Conservation (phyloP, 2,113 vertebrate genomes). For the Hemiprocne comata region DNA sequence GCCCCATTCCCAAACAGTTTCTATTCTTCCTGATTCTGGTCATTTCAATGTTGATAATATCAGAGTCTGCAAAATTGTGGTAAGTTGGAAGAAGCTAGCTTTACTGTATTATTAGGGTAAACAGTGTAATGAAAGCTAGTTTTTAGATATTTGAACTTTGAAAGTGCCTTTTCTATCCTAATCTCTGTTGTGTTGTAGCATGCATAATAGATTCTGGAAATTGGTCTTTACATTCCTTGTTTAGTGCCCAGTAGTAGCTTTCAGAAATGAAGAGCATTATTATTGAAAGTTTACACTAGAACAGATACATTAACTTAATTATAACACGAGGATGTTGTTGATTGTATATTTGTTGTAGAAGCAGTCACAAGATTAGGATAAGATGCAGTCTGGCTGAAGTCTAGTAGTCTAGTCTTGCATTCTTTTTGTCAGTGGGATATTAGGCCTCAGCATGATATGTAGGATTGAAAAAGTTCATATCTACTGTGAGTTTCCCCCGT, state of each 20-base stretch:
- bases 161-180: background rate
- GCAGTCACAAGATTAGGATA: background rate
- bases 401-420: fast-evolving
- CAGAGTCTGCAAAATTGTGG: constrained; percentile 98
- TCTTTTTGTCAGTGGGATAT: background rate
- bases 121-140: background rate
- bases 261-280: background rate
- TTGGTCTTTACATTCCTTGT: background rate
- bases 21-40: constrained; percentile 91
- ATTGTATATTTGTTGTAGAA: background rate
- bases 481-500: background rate
- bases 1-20: constrained; percentile 84
- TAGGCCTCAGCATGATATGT: background rate
- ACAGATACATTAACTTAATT: background rate
- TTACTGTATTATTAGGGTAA: background rate
- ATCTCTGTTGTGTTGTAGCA: background rate
- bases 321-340: background rate
- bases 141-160: background rate
- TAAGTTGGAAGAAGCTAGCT: constrained; percentile 71
- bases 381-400: background rate
- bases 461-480: background rate
- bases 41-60: constrained; percentile 96
- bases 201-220: background rate
- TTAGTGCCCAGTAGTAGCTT: background rate
- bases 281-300: background rate